A percentile compares a stretch with the other conserved stretches of the same genome.
Conservation (phyloP, 1,140 invertebrate genomes). For the Lasaia peninsularis region DNA sequence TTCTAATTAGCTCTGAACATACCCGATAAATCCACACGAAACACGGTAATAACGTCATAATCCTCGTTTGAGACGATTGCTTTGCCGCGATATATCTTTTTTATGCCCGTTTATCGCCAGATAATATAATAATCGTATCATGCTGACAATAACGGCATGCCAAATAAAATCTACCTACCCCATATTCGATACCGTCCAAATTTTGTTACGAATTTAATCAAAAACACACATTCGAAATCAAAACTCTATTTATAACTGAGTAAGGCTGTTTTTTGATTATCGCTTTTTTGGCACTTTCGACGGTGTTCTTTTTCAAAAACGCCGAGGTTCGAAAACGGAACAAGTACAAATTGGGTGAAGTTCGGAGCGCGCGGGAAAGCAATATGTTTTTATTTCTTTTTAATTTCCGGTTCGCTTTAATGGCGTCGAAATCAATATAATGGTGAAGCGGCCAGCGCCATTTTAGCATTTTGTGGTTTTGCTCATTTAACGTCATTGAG, state of each 20-base stretch:
- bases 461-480: constrained; percentile 73
- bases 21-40: constrained; percentile 62
- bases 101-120: constrained; percentile 72
- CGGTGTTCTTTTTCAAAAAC: constrained; percentile 44
- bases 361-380: constrained; percentile 71
- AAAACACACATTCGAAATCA: constrained; percentile 17
- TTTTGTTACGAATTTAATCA: constrained; percentile 38
- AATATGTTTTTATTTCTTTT: constrained; percentile 76
- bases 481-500: constrained; percentile 71
- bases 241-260: constrained; percentile 17
- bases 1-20: constrained; percentile 58
- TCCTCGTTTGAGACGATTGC: constrained; percentile 61
- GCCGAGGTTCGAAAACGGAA: constrained; percentile 61
- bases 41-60: constrained; percentile 64
- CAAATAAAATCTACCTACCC: constrained; percentile 74
- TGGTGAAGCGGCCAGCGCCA: constrained; percentile 66
- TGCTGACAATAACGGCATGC: constrained; percentile 73
- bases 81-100: constrained; percentile 65
- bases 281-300: constrained; percentile 24
- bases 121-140: constrained; percentile 76
- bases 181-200: constrained; percentile 37
- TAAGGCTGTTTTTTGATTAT: constrained; percentile 29
- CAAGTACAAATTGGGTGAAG: constrained; percentile 73
- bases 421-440: constrained; percentile 76
- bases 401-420: constrained; percentile 75